Evolutionary conservation across 2,797 vertebrate species (phyloP).

Genomic region (Clarias laeviceps): DNA sequence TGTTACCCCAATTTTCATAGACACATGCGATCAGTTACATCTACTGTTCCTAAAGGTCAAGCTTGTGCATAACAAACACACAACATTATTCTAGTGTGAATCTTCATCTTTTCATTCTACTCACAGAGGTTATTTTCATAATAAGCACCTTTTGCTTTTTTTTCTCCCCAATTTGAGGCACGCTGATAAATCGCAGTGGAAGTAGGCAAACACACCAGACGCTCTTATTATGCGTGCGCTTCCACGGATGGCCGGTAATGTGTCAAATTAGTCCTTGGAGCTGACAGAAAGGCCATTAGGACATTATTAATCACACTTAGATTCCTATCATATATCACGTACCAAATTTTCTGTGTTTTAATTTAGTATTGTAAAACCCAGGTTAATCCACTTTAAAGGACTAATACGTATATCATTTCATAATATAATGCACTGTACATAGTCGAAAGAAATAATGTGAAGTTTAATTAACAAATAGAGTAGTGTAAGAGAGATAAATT

Average conservation of each 20-base stretch:
- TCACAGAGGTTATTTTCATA: neutral
- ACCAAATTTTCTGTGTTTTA: slow-evolving; percentile 4
- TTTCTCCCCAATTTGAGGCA: slow-evolving; percentile 49
- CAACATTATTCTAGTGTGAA: slow-evolving; percentile 10
- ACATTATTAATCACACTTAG: slow-evolving; percentile 72
- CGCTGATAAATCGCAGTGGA: slow-evolving; percentile 68
- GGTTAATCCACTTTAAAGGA: slow-evolving; percentile 54
- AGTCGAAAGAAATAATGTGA: neutral
- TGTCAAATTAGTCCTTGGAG: slow-evolving; percentile 71
- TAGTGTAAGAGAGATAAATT: neutral
- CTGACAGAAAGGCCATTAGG: slow-evolving; percentile 73
- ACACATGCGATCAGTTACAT: slow-evolving; percentile 15
- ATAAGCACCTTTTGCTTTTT: slow-evolving; percentile 25
- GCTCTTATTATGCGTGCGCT: slow-evolving; percentile 38
- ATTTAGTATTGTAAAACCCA: slow-evolving; percentile 39
- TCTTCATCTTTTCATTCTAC: slow-evolving; percentile 16
- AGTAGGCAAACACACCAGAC: slow-evolving; percentile 63
- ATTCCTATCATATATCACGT: slow-evolving; percentile 68
- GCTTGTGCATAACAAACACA: slow-evolving; percentile 9
- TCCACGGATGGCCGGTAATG: slow-evolving; percentile 61
- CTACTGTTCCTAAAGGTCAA: slow-evolving; percentile 19
- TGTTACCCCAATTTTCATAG: slow-evolving; percentile 1
- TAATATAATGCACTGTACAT: neutral
- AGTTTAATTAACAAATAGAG: slow-evolving; percentile 14
- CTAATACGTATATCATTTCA: slow-evolving; percentile 65